phyloP scores from a whole-genome alignment of 2,888 invertebrate genomes.

The Tryphoninae sp. region DNA sequence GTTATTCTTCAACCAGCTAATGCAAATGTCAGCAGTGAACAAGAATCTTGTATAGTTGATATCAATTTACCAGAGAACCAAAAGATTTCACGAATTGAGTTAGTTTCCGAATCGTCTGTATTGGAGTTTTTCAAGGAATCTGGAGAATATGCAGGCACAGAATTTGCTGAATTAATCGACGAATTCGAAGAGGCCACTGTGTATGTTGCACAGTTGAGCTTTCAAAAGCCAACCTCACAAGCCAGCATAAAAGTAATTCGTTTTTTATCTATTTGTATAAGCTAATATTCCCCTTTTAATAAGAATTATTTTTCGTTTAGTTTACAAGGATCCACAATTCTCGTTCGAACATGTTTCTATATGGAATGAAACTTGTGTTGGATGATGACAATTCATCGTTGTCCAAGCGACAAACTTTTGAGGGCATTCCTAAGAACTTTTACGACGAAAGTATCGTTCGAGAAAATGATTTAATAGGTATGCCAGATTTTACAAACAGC shows the following conservation, averaged over 20 bases:
- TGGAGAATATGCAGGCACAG: constrained; percentile 80
- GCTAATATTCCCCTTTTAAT: constrained; percentile 2
- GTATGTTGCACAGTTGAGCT: constrained; percentile 75
- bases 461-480: constrained; percentile 2
- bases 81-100: constrained; percentile 76
- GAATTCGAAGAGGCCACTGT: constrained; percentile 79
- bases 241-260: constrained; percentile 75
- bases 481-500: constrained; percentile 32
- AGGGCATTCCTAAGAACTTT: constrained; percentile 68
- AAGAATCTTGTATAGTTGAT: constrained; percentile 74
- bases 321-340: constrained; percentile 78
- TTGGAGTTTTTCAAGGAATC: constrained; percentile 81
- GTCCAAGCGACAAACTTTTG: constrained; percentile 57
- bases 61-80: constrained; percentile 75
- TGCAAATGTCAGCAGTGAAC: constrained; percentile 66
- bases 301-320: constrained; percentile 68
- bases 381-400: constrained; percentile 63
- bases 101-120: constrained; percentile 81
- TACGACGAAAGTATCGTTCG: constrained; percentile 44
- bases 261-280: neutral
- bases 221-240: constrained; percentile 76
- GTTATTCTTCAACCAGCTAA: constrained; percentile 70
- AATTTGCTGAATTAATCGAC: constrained; percentile 78
- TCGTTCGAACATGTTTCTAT: constrained; percentile 78
- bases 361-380: constrained; percentile 78